phyloP scores from a whole-genome alignment of 2,797 vertebrate genomes.

The Spinus pinus region DNA sequence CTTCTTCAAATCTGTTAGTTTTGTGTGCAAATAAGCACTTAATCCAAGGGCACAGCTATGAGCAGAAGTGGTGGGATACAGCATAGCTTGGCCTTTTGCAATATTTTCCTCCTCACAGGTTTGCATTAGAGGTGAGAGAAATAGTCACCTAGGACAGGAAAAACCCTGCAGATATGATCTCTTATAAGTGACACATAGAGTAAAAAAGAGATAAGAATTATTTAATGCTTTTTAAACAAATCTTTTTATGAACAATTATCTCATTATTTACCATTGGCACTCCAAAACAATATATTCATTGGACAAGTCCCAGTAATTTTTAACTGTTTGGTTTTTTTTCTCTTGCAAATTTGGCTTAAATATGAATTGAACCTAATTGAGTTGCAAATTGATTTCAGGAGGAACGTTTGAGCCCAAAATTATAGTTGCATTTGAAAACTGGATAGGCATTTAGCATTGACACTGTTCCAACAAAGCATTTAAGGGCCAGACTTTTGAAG shows the following conservation, averaged over 20 bases:
- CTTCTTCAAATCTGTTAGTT: not conserved
- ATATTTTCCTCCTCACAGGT: not conserved
- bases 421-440: not conserved
- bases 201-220: not conserved
- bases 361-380: not conserved
- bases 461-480: conserved; percentile 17
- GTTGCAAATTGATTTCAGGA: conserved; percentile 31
- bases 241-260: not conserved
- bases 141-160: not conserved
- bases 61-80: not conserved
- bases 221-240: not conserved
- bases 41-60: not conserved
- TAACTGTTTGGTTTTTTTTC: not conserved
- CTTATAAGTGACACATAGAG: not conserved
- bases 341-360: not conserved
- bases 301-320: not conserved
- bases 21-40: not conserved
- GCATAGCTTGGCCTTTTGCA: not conserved
- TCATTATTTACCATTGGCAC: not conserved
- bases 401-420: not conserved
- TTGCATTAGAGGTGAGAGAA: not conserved
- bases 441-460: not conserved
- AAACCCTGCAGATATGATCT: not conserved
- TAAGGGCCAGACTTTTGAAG: not conserved
- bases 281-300: not conserved